Percentiles rank a stretch among this genome's conserved stretches.
These are phyloP conservation scores for Bryconaethiops microstoma DNA, from an alignment of 2,797 vertebrate genomes.

Conservation along the genomic window DNA sequence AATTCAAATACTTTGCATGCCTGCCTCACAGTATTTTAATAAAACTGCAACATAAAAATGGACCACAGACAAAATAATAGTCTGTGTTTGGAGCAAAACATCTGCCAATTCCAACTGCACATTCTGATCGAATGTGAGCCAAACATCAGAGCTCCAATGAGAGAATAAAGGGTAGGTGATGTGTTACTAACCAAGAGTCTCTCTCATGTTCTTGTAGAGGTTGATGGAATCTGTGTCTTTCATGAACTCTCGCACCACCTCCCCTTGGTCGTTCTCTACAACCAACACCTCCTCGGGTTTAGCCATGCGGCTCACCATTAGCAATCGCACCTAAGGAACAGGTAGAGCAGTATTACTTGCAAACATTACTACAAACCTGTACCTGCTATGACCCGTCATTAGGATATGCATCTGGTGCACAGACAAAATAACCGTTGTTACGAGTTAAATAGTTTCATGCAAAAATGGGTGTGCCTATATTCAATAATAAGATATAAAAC, in stretches of 20 bases:
- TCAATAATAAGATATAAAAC: not conserved
- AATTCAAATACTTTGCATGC: too few relatives aligned
- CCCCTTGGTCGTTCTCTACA: constrained; percentile 99
- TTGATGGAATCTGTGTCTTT: constrained; percentile 99
- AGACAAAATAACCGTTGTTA: not conserved
- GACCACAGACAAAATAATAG: too few relatives aligned
- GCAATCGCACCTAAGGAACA: constrained; percentile 84
- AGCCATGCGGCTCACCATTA: constrained; percentile 99
- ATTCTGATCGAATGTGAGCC: too few relatives aligned
- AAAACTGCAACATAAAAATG: too few relatives aligned
- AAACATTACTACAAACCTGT: not conserved
- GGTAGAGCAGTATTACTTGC: not conserved
- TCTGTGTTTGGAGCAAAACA: too few relatives aligned
- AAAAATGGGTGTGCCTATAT: not conserved
- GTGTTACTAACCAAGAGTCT: constrained; percentile 88
- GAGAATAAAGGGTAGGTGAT: not conserved
- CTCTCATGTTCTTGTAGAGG: constrained; percentile 99
- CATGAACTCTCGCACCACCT: constrained; percentile 98
- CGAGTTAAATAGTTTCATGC: not conserved
- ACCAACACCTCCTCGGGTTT: constrained; percentile 98
- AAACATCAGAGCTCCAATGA: not conserved
- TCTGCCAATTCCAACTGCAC: too few relatives aligned
- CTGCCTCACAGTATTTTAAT: too few relatives aligned
- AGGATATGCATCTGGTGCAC: not conserved
- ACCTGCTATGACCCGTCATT: not conserved